These are phyloP conservation scores for Pollachius pollachius DNA, from an alignment of 2,113 vertebrate species.

Conservation along the genomic window DNA sequence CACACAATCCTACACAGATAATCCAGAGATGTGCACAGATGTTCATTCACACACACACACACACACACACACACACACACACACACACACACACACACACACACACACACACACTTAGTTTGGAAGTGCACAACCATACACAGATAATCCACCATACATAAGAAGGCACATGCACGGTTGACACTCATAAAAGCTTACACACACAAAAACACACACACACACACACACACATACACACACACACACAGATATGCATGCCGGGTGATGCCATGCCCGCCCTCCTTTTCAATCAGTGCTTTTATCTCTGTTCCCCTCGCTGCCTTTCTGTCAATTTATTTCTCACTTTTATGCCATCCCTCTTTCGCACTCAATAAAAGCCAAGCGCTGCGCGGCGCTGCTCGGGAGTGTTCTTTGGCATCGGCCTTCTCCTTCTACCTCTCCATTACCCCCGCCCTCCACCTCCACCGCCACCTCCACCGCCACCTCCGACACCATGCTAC, in stretches of 20 bases:
- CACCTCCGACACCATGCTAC: slow-evolving; percentile 23
- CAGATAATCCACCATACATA: too few relatives aligned
- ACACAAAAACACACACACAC: neutral
- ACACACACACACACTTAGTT: slow-evolving; percentile 7
- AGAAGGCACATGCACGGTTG: too few relatives aligned
- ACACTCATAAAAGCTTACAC: neutral
- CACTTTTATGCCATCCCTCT: too few relatives aligned
- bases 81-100: neutral
- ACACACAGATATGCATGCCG: neutral
- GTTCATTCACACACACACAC: neutral
- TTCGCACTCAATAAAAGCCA: neutral
- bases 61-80: slow-evolving; percentile 3
- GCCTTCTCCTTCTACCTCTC: slow-evolving; percentile 22
- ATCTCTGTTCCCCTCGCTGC: slow-evolving; percentile 4
- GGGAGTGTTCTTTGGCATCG: slow-evolving; percentile 21
- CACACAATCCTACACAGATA: neutral
- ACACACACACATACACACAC: neutral
- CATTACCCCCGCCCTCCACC: neutral
- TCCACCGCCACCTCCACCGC: slow-evolving; percentile 5
- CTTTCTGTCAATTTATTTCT: slow-evolving; percentile 17
- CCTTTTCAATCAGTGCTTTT: slow-evolving; percentile 21
- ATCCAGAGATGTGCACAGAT: too few relatives aligned
- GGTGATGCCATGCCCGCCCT: neutral
- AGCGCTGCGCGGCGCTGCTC: slow-evolving; percentile 24
- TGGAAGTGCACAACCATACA: neutral